phyloP scores from a whole-genome alignment of 2,797 vertebrate species.

The Siniperca undulata region DNA sequence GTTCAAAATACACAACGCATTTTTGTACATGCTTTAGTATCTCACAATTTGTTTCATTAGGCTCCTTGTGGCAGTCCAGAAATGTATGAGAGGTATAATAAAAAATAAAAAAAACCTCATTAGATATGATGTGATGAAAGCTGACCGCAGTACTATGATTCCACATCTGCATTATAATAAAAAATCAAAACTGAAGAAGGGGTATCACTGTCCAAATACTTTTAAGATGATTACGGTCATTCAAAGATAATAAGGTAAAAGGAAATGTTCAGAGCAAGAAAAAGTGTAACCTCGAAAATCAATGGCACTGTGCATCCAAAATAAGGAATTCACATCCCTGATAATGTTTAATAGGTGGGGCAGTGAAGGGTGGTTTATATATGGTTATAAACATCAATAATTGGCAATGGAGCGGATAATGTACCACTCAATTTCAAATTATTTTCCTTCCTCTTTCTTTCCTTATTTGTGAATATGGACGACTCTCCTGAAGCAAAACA shows the following conservation, averaged over 20 bases:
- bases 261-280: background rate
- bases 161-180: background rate
- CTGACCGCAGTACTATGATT: background rate
- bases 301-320: background rate
- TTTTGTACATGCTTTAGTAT: slow-evolving; percentile 4
- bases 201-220: background rate
- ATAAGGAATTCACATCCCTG: slow-evolving; percentile 12
- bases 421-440: background rate
- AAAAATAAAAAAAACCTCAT: background rate
- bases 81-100: background rate
- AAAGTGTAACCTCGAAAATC: background rate
- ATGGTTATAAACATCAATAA: slow-evolving; percentile 22
- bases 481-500: background rate
- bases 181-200: slow-evolving; percentile 10
- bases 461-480: background rate
- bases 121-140: slow-evolving; percentile 7
- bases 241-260: background rate
- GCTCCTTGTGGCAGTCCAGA: slow-evolving; percentile 6
- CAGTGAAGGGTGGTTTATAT: slow-evolving; percentile 12
- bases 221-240: background rate
- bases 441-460: background rate
- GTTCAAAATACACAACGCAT: background rate
- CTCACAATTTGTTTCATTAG: slow-evolving; percentile 15
- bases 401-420: background rate
- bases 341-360: slow-evolving; percentile 4